Evolutionary conservation across 2,888 invertebrate genomes (phyloP), one percentile per base, ranked within the genome.

Genomic region (Drosophila longiperda): DNA sequence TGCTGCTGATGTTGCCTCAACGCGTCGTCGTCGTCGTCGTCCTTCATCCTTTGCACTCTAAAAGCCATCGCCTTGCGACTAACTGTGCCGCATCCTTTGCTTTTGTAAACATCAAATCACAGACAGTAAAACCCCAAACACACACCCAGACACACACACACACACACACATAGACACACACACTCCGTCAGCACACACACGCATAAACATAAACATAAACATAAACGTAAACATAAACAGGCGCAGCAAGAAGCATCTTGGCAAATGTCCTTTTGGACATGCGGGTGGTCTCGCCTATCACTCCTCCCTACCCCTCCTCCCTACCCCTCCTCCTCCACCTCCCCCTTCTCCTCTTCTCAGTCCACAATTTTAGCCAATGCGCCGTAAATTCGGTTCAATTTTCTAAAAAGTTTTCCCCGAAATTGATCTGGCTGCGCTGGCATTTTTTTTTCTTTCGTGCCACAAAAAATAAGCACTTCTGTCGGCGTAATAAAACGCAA

Each of bases 81-180:
- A 71, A 67, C 78, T 67, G 68, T 75, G 75, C 80, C 90, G 79
- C 87, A 89, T 89, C 83, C 78, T 77, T 85, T 81, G 79, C 86
- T 75, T 76, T 74, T 82, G 85, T 85, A 87, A 87, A 90, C 90
- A 90, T 90, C 84, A 90, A 81, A 86, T 90, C 87, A 83, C 90
- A 83, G 78, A 86, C 85, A 87, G 85, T 86, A 87, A 87, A 86
- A 83, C 73, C 84, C 70, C 71, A 75, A 75, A 67, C 57, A 75
- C 62, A 74, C 62, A 74, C 40, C 64, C 71, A 60, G 66, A 52
- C 40, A 49, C 59, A 60, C 71, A 58, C 66, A 52, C 40, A 49
- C 61, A 58, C 71, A 73, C 73, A 67, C 57, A 75, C 29, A 29
- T 59, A 74, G 36, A 59, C 71, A 60, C 66, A 52, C 40, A 49